Evolutionary conservation across 1,140 invertebrate species (phyloP).

Genomic region (Helicoverpa zea): DNA sequence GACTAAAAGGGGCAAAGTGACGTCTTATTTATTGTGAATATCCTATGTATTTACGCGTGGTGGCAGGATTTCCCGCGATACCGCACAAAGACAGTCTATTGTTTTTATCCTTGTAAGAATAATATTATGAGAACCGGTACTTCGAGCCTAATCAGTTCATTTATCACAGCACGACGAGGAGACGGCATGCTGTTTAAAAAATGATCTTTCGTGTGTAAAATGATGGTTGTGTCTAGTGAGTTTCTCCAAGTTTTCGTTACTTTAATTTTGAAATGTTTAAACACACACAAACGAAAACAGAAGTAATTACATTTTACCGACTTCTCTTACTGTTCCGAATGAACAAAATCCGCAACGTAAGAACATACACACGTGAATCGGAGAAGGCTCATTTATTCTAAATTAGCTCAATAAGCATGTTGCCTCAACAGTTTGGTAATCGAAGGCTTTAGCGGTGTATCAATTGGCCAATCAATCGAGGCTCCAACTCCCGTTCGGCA

Average conservation of each 20-base stretch:
- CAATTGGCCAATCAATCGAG: constrained; percentile 76
- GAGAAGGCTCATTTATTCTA: constrained; percentile 2
- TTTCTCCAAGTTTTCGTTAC: background rate
- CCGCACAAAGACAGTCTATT: background rate
- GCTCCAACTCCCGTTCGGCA: constrained; percentile 57
- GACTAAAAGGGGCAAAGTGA: background rate
- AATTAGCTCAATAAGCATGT: constrained; percentile 38
- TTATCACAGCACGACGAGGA: constrained; percentile 21
- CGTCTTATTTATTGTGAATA: background rate
- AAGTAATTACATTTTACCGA: too few species aligned
- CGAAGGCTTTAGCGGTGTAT: constrained; percentile 64
- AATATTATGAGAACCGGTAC: constrained; percentile 32
- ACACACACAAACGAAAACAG: too few species aligned
- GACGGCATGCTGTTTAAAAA: constrained; percentile 29
- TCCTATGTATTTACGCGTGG: background rate
- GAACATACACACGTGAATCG: constrained; percentile 1
- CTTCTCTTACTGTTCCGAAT: too few species aligned
- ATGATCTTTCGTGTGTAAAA: constrained; percentile 23
- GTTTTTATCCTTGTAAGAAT: constrained; percentile 6
- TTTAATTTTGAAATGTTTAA: too few species aligned
- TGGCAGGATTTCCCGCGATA: constrained; percentile 9
- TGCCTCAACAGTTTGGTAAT: constrained; percentile 54
- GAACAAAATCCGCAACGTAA: too few species aligned
- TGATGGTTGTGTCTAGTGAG: background rate
- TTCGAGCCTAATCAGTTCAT: constrained; percentile 29